phyloP scores from a whole-genome alignment of 2,797 vertebrate genomes.

The Rachycentron canadum region DNA sequence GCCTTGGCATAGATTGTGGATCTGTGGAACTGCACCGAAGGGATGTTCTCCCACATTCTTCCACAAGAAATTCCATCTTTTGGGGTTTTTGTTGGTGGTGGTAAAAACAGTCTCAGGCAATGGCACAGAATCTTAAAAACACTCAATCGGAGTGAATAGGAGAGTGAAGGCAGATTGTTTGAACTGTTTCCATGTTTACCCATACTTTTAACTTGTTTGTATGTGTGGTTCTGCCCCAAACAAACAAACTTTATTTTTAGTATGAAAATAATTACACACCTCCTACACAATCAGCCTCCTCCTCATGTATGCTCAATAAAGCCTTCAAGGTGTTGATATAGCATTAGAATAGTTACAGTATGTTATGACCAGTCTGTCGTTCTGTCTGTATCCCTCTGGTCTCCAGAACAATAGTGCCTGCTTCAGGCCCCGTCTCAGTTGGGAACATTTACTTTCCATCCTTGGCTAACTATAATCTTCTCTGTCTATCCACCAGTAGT shows the following conservation, averaged over 20 bases:
- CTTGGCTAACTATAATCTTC: slow-evolving; percentile 63
- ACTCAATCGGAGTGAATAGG: slow-evolving; percentile 18
- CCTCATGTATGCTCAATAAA: slow-evolving; percentile 19
- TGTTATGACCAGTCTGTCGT: slow-evolving; percentile 18
- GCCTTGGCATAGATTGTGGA: slow-evolving; percentile 62
- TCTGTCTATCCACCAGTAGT: slow-evolving; percentile 70
- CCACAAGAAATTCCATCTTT: slow-evolving; percentile 53
- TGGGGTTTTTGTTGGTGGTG: slow-evolving; percentile 36
- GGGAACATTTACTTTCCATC: slow-evolving; percentile 62
- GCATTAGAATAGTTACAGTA: slow-evolving; percentile 25
- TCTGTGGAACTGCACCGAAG: slow-evolving; percentile 48
- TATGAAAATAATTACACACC: slow-evolving; percentile 33
- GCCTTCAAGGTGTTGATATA: slow-evolving; percentile 19
- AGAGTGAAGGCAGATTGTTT: slow-evolving; percentile 27
- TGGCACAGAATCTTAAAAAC: slow-evolving; percentile 25
- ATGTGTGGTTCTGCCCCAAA: slow-evolving; percentile 12
- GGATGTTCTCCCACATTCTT: slow-evolving; percentile 63
- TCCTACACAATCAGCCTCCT: slow-evolving; percentile 5
- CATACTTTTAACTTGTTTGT: slow-evolving; percentile 26
- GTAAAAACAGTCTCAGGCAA: slow-evolving; percentile 38
- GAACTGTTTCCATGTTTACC: slow-evolving; percentile 11
- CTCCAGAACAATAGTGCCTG: slow-evolving; percentile 6
- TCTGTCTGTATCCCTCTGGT: slow-evolving; percentile 12
- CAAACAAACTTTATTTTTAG: slow-evolving; percentile 16
- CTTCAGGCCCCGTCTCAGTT: slow-evolving; percentile 25